Evolutionary conservation across 2,888 invertebrate species (phyloP).

Genomic region (Xanthorhoe spadicearia): DNA sequence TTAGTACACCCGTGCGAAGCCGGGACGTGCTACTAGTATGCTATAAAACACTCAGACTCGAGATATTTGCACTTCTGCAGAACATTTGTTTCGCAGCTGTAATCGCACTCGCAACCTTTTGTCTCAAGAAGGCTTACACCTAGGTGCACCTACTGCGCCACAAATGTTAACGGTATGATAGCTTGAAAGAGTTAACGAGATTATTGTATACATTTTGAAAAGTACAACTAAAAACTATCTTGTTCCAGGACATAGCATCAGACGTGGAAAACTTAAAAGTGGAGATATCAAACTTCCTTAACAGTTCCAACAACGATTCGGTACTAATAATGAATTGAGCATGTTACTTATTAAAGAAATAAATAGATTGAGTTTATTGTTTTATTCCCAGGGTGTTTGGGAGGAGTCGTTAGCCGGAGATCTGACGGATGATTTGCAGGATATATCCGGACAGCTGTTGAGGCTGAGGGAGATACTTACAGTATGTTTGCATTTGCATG

Average conservation of each 20-base stretch:
- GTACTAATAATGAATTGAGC: constrained; percentile 51
- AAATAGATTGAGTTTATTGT: constrained; percentile 32
- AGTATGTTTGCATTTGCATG: constrained; percentile 56
- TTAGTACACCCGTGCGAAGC: no score
- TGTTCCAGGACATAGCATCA: constrained; percentile 66
- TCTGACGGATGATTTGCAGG: constrained; percentile 63
- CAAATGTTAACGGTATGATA: no score
- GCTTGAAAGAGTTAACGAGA: no score
- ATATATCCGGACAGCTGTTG: constrained; percentile 63
- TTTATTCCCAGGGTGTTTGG: constrained; percentile 67
- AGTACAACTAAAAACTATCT: background rate
- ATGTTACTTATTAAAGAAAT: constrained; percentile 12
- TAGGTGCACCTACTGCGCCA: no score
- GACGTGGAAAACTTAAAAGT: constrained; percentile 74
- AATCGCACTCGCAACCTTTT: no score
- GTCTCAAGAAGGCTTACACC: no score
- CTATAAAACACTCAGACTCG: no score
- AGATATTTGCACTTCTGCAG: no score
- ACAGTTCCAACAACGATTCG: constrained; percentile 77
- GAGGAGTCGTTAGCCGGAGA: constrained; percentile 57
- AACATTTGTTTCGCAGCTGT: no score
- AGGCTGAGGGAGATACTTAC: constrained; percentile 61
- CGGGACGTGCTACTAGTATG: no score
- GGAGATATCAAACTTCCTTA: constrained; percentile 73
- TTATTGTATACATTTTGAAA: no score